Percentiles rank a stretch among this genome's conserved stretches.
phyloP scores from a whole-genome alignment of 2,113 vertebrate species.

The Erythrolamprus reginae region DNA sequence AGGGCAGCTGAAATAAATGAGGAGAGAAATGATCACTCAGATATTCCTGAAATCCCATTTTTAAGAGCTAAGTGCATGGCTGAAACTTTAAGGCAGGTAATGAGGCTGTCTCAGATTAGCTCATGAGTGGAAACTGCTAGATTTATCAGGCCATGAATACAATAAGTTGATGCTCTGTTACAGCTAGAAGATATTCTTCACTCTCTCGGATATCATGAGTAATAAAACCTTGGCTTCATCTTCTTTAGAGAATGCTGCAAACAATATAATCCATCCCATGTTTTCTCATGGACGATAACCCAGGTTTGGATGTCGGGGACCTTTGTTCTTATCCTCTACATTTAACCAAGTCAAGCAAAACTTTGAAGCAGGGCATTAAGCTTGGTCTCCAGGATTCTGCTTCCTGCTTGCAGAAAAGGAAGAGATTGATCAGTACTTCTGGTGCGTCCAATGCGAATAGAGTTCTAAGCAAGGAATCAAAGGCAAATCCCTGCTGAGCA shows the following conservation, averaged over 20 bases:
- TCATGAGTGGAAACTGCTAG: slow-evolving; percentile 61
- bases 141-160: slow-evolving; percentile 56
- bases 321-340: neutral
- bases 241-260: neutral
- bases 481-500: neutral
- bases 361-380: neutral
- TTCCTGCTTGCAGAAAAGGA: neutral
- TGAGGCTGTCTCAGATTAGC: slow-evolving; percentile 63
- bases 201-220: accelerated
- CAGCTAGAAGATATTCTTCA: neutral
- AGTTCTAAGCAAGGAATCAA: neutral
- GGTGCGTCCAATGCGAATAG: neutral
- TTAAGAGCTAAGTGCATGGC: slow-evolving; percentile 62
- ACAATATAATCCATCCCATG: neutral
- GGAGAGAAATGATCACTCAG: slow-evolving; percentile 66
- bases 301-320: neutral
- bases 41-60: slow-evolving; percentile 63
- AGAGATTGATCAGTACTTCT: neutral
- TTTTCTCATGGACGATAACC: neutral
- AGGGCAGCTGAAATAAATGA: slow-evolving; percentile 66
- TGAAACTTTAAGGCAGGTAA: slow-evolving; percentile 63
- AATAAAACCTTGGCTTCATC: neutral
- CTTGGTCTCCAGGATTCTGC: neutral
- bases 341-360: neutral
- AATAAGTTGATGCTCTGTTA: slow-evolving; percentile 43